phyloP scores from a whole-genome alignment of 2,113 vertebrate species.

The Takifugu flavidus region DNA sequence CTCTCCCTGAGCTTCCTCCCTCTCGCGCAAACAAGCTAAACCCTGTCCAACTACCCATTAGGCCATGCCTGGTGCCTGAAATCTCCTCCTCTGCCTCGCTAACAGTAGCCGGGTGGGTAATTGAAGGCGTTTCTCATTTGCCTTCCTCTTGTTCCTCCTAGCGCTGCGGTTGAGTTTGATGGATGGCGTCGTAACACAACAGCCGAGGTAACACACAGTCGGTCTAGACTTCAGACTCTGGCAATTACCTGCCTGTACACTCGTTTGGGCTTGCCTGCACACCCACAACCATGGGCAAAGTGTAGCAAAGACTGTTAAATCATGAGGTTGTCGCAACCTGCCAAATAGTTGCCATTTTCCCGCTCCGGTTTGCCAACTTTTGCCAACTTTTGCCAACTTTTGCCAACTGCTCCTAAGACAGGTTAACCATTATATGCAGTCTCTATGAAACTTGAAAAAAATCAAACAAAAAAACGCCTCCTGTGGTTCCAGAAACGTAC shows the following conservation, averaged over 20 bases:
- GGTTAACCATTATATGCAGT: slow-evolving; percentile 44
- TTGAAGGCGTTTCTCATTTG: slow-evolving; percentile 52
- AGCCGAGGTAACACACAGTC: slow-evolving; percentile 33
- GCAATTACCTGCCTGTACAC: slow-evolving; percentile 37
- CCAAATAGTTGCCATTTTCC: slow-evolving; percentile 36
- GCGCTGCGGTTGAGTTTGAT: slow-evolving; percentile 46
- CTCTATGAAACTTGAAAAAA: slow-evolving; percentile 5
- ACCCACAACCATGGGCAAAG: slow-evolving; percentile 6
- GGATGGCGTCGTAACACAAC: slow-evolving; percentile 62
- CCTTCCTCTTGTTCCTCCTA: slow-evolving; percentile 18
- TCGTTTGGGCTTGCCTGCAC: neutral
- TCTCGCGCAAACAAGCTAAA: slow-evolving; percentile 27
- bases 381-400: slow-evolving; percentile 25
- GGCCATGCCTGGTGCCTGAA: slow-evolving; percentile 19
- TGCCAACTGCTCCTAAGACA: slow-evolving; percentile 25
- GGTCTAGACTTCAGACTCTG: slow-evolving; percentile 16
- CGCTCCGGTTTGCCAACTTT: slow-evolving; percentile 25
- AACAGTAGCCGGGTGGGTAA: slow-evolving; percentile 21
- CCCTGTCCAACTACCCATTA: slow-evolving; percentile 38
- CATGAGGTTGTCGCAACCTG: slow-evolving; percentile 20
- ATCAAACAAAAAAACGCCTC: slow-evolving; percentile 10
- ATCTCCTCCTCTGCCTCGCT: slow-evolving; percentile 6
- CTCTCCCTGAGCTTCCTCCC: slow-evolving; percentile 23
- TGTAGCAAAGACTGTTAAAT: slow-evolving; percentile 28
- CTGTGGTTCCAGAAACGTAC: slow-evolving; percentile 38